A percentile compares a stretch with the other conserved stretches of the same genome.
Evolutionary conservation across 2,113 vertebrate genomes (phyloP).

Genomic region (Fulmarus glacialis): DNA sequence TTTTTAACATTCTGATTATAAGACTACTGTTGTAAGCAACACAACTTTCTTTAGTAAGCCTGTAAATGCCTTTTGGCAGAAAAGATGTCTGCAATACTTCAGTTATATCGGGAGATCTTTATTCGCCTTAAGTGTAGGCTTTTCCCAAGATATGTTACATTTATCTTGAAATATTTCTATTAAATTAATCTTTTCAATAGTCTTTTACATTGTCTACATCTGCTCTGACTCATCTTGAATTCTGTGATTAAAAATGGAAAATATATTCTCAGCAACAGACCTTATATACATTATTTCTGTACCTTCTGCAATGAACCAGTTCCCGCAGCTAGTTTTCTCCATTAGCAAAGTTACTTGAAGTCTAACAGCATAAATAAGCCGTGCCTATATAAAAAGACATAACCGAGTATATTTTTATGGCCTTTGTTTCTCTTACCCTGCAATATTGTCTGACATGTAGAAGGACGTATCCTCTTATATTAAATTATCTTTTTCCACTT

Average conservation of each 20-base stretch:
- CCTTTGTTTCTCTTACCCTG: background rate
- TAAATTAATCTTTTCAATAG: background rate
- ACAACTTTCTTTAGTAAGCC: background rate
- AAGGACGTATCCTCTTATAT: background rate
- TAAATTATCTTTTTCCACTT: slow-evolving; percentile 3
- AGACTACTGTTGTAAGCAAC: background rate
- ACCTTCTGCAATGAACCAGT: background rate
- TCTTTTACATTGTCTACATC: background rate
- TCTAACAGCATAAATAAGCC: background rate
- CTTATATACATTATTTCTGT: background rate
- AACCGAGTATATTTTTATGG: background rate
- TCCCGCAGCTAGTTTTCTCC: background rate
- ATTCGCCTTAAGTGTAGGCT: background rate
- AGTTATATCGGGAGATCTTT: background rate
- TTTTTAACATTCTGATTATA: background rate
- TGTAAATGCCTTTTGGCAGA: background rate
- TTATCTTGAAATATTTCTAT: background rate
- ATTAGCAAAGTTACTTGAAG: background rate
- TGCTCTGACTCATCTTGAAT: background rate
- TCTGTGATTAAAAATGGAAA: background rate
- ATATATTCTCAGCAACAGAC: background rate
- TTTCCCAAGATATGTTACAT: background rate
- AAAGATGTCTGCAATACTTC: background rate
- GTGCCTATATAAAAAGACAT: background rate
- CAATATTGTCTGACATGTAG: background rate